Evolutionary conservation across 1,140 invertebrate species (phyloP), one percentile per base, ranked within the genome.

Genomic region (Drosophila auraria): DNA sequence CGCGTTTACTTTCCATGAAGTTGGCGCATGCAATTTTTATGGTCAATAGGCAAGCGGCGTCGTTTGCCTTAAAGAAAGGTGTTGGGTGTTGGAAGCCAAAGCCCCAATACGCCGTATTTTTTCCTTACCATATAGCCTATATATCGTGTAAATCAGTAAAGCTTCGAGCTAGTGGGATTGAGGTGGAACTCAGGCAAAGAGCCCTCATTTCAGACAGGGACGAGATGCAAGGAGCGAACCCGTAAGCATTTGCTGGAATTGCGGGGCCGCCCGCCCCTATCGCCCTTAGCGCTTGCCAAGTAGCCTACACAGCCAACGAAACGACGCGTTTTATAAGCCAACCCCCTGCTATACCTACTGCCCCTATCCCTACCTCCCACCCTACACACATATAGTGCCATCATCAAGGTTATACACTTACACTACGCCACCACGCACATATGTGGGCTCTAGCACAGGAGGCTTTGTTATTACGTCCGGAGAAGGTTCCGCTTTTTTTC

Each of bases 391-490:
- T 62, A 44, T 73, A 72, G 70, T 73, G 54, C 70, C 70, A 73
- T 70, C 76, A 80, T 80, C 81, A 83, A 83, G 81, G 81, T 83
- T 83, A 80, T 64, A 82, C 80, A 64, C 62, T 64, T 64, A 61
- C 62, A 64, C 62, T 61, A 20, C 25, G 56, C 58, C 58, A 81
- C 58, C 57, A 77, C 73, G 50, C 72, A 66, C 57, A 74, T 68
- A 72, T 73, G 68, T 58, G 70, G 68, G 36, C 23, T 73, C 47
- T 60, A 72, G 60, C 70, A 80, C 58, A 59, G 61, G 50, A 58
- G 65, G 69, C 63, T 58, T 73, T 78, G 80, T 83, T 83, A 83
- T 82, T 82, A 83, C 68, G 75, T 82, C 80, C 80, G 80, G 74
- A 83, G 74, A 54, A 78, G 80, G 60, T 56, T 63, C 75, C 58